Evolutionary conservation across 92 coral and sea anemone species (phyloP).

Genomic region (Parazoanthus swiftii): DNA sequence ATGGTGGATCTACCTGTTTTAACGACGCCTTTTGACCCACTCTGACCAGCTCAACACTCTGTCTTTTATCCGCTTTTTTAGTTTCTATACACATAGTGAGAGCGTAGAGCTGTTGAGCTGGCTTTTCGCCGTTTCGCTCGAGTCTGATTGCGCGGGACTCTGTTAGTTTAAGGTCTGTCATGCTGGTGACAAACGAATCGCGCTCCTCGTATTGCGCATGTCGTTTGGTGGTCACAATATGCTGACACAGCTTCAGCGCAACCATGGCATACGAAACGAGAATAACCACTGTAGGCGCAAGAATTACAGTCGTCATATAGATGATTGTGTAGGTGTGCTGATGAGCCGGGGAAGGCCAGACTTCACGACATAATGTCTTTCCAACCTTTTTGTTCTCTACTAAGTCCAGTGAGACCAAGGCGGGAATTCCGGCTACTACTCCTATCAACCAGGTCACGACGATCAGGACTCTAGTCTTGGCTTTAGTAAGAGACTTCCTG

Average conservation of each 20-base stretch:
- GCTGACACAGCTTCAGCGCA: conserved; percentile 11
- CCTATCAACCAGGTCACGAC: conserved; percentile 28
- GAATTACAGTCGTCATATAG: conserved; percentile 13
- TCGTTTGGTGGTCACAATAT: conserved; percentile 14
- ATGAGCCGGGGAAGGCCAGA: conserved; percentile 1
- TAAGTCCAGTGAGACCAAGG: background rate
- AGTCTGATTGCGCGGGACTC: conserved; percentile 11
- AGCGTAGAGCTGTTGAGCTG: conserved; percentile 7
- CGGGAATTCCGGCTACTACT: conserved; percentile 16
- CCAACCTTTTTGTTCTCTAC: background rate
- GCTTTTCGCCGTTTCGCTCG: conserved; percentile 14
- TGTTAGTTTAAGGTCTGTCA: conserved; percentile 26
- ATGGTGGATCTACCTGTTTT: background rate
- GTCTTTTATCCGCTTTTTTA: background rate
- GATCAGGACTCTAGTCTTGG: conserved; percentile 8
- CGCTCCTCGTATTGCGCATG: background rate
- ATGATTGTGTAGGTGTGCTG: conserved; percentile 19
- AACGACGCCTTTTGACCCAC: background rate
- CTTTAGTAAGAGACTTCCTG: conserved; percentile 4
- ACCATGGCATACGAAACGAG: conserved; percentile 1
- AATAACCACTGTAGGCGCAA: conserved; percentile 36
- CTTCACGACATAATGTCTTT: conserved; percentile 14
- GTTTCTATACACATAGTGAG: background rate
- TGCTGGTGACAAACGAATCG: conserved; percentile 20
- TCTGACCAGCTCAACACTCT: background rate